Evolutionary conservation across 2,113 vertebrate genomes (phyloP).

Genomic region (Hippocampus comes): DNA sequence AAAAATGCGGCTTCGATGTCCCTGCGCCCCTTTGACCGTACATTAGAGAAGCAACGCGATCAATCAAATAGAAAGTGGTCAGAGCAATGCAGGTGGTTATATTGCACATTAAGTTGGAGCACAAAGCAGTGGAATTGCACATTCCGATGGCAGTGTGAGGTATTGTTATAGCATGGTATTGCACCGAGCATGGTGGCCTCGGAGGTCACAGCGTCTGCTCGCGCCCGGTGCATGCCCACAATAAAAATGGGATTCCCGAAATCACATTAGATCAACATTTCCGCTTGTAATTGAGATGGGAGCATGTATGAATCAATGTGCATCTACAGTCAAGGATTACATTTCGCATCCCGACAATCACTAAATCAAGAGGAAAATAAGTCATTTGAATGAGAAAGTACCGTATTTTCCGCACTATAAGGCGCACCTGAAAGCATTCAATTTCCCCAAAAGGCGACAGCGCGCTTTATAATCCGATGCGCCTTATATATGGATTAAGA

Average conservation of each 20-base stretch:
- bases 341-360: no score
- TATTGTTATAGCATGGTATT: neutral
- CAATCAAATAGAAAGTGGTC: neutral
- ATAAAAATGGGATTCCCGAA: neutral
- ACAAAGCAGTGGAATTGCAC: neutral
- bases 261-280: neutral
- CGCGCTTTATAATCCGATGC: no score
- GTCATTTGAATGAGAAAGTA: no score
- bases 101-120: constrained; percentile 3
- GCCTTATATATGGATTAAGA: no score
- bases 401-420: no score
- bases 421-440: no score
- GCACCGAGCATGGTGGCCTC: neutral
- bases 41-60: constrained; percentile 4
- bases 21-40: neutral
- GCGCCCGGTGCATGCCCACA: neutral
- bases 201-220: neutral
- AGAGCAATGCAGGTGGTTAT: neutral
- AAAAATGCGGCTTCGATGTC: neutral
- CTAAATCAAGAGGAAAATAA: no score
- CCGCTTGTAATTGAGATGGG: neutral
- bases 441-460: no score
- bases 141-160: neutral
- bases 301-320: neutral
- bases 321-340: neutral